A percentile compares a stretch with the other conserved stretches of the same genome.
phyloP scores from a whole-genome alignment of 2,888 invertebrate species.

The Tipula unca region DNA sequence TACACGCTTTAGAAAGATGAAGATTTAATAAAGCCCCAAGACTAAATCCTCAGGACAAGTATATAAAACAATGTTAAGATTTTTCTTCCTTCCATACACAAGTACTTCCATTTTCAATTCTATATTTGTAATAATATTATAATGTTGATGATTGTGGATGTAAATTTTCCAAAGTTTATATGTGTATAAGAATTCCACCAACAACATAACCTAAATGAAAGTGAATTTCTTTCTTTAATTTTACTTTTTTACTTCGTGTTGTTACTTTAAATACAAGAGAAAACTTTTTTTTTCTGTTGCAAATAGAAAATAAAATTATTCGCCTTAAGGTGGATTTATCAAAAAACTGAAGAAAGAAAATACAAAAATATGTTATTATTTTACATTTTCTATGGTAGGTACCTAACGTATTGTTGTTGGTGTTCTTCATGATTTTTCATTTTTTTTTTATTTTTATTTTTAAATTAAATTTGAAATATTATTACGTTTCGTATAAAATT shows the following conservation, averaged over 20 bases:
- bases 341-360: neutral
- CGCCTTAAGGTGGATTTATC: neutral
- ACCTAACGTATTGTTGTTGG: neutral
- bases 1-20: too few relatives aligned
- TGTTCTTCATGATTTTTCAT: neutral
- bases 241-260: neutral
- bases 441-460: neutral
- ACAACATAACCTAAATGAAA: neutral
- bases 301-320: slow-evolving; percentile 14
- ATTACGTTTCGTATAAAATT: neutral
- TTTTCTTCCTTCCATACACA: neutral
- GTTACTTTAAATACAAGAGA: neutral
- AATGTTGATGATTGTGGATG: neutral
- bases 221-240: neutral
- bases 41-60: neutral
- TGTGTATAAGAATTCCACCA: neutral
- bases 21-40: neutral
- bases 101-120: neutral
- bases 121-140: too few relatives aligned
- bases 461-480: slow-evolving; percentile 8
- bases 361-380: neutral
- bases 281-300: neutral
- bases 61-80: neutral
- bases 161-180: neutral
- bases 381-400: slow-evolving; percentile 2